Conservation (phyloP, 2,888 invertebrate genomes). For the Cheiracanthium punctorium region DNA sequence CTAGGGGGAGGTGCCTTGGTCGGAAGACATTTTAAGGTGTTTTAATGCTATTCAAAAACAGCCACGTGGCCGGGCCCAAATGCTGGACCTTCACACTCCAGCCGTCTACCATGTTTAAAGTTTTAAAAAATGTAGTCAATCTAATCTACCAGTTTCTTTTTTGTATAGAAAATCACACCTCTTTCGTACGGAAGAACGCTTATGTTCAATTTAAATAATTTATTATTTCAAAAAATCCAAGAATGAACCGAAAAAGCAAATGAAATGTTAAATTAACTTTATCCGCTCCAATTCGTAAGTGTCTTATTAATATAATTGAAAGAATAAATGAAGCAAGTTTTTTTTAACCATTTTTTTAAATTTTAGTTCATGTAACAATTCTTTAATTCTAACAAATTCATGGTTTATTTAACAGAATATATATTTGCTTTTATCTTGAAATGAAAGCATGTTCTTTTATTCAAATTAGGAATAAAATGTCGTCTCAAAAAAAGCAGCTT, state of each 20-base stretch:
- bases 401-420: neutral
- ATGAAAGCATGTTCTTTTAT: neutral
- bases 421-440: neutral
- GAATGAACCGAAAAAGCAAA: neutral
- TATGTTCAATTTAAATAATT: neutral
- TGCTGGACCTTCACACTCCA: no score
- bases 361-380: neutral
- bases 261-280: slow-evolving; percentile 1
- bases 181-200: no score
- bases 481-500: neutral
- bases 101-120: no score
- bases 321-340: neutral
- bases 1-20: no score
- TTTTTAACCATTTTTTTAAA: no score
- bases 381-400: neutral
- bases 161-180: no score
- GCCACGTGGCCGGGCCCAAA: no score
- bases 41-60: no score
- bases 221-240: neutral
- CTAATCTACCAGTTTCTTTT: no score
- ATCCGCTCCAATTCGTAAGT: neutral
- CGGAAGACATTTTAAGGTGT: no score
- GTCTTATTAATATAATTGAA: neutral
- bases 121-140: no score
- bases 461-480: neutral